A percentile compares a stretch with the other conserved stretches of the same genome.
These are phyloP conservation scores for Silurus aristotelis DNA, from an alignment of 2,797 vertebrate genomes.

Conservation along the genomic window DNA sequence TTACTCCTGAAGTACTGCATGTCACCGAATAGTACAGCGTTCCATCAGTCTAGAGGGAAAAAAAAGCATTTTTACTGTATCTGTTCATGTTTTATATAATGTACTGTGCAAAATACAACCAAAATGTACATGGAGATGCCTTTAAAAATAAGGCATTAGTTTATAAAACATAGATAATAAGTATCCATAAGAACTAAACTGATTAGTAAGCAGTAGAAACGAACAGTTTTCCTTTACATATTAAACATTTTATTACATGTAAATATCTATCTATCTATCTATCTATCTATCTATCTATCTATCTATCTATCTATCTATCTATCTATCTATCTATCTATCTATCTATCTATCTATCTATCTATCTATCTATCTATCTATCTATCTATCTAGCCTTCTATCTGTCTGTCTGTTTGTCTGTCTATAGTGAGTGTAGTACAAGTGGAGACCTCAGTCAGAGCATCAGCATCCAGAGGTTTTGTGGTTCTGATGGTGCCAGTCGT, in stretches of 20 bases:
- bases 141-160: neutral
- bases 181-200: neutral
- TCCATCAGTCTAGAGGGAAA: constrained; percentile 56
- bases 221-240: neutral
- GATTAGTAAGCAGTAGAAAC: neutral
- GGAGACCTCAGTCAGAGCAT: constrained; percentile 43
- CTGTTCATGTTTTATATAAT: neutral
- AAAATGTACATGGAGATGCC: neutral
- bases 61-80: neutral
- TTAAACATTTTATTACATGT: neutral
- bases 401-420: neutral
- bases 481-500: constrained; percentile 58
- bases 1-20: constrained; percentile 52
- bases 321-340: too few species aligned
- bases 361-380: too few species aligned
- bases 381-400: too few species aligned
- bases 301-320: too few species aligned
- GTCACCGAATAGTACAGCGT: constrained; percentile 59
- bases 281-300: too few species aligned
- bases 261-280: too few species aligned
- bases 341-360: too few species aligned
- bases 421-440: neutral
- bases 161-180: neutral
- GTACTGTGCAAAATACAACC: neutral
- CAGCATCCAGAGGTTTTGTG: constrained; percentile 63